Conservation (phyloP, 2,797 vertebrate species). For the Neosalanx taihuensis region DNA sequence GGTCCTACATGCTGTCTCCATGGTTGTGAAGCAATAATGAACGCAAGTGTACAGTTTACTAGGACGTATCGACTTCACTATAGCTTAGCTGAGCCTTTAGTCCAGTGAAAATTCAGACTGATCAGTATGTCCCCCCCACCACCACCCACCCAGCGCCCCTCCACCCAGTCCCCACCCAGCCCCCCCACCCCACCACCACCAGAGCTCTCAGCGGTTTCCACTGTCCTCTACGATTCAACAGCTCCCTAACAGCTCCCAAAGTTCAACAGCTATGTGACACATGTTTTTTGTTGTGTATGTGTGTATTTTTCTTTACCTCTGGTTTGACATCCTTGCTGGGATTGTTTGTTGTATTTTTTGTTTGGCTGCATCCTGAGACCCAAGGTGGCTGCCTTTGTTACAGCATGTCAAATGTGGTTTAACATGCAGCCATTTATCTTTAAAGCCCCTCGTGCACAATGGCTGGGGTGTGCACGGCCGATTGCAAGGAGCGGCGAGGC, state of each 20-base stretch:
- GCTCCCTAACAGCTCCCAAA: slow-evolving; percentile 74
- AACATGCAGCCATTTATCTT: slow-evolving; percentile 77
- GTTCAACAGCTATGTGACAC: slow-evolving; percentile 80
- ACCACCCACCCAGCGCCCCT: not conserved
- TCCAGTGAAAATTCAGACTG: slow-evolving; percentile 51
- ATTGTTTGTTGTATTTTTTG: slow-evolving; percentile 71
- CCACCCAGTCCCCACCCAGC: not conserved
- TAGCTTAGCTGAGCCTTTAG: slow-evolving; percentile 47
- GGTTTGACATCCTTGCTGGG: slow-evolving; percentile 67
- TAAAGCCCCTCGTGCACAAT: slow-evolving; percentile 73
- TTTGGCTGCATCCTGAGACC: slow-evolving; percentile 56
- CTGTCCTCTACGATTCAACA: slow-evolving; percentile 68
- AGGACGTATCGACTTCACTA: not conserved
- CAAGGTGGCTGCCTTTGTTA: slow-evolving; percentile 78
- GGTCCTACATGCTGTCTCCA: not conserved
- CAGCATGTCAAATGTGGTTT: slow-evolving; percentile 80
- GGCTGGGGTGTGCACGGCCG: slow-evolving; percentile 58
- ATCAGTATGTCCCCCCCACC: slow-evolving; percentile 21
- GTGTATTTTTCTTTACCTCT: slow-evolving; percentile 66
- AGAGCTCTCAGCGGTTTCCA: slow-evolving; percentile 14
- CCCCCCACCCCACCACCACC: slow-evolving; percentile 7
- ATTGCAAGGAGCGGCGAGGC: slow-evolving; percentile 42
- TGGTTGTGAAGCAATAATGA: not conserved
- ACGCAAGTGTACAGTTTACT: not conserved
- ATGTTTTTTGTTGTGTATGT: slow-evolving; percentile 52